Evolutionary conservation across 2,888 invertebrate species (phyloP), one percentile per base, ranked within the genome.

Genomic region (Trachelus stipa): DNA sequence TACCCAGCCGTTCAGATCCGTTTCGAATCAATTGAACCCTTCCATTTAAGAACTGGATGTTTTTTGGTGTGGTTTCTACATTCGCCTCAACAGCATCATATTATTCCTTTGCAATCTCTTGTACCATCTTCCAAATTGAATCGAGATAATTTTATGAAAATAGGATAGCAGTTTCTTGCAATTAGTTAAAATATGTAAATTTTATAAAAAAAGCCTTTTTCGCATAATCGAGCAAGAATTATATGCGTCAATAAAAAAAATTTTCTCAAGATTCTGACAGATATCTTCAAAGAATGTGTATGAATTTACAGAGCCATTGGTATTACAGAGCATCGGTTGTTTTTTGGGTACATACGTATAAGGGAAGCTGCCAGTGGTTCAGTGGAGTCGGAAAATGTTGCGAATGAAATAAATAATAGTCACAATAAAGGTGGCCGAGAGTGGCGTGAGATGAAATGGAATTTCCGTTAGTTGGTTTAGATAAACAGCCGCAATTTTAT

Each of bases 401-500:
- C 79, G 79, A 81, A 81, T 79, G 81, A 82, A 83, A 84, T 84
- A 83, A 84, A 83, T 84, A 83, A 83, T 80, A 81, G 81, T 77
- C 78, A 78, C 77, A 80, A 83, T 75, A 80, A 74, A 33, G 77
- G 73, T 74, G 77, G 76, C 75, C 76, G 78, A 77, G 74, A 79
- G 79, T 76, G 76, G 77, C 76, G 79, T 37, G 81, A 83, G 84
- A 86, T 85, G 85, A 86, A 86, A 87, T 87, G 87, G 86, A 87
- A 88, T 88, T 88, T 86, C 86, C 83, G 85, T 85, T 85, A 85
- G 86, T 85, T 84, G 85, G 83, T 79, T 85, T 83, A 83, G 86
- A 88, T 87, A 88, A 88, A 88, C 88, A 88, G 87, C 84, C 83
- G 86, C 88, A 88, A 89, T 89, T 88, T 87, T 82, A 84, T 78